A percentile compares a stretch with the other conserved stretches of the same genome.
Conservation (phyloP, 2,888 invertebrate genomes). For the Flexamia atlantica region DNA sequence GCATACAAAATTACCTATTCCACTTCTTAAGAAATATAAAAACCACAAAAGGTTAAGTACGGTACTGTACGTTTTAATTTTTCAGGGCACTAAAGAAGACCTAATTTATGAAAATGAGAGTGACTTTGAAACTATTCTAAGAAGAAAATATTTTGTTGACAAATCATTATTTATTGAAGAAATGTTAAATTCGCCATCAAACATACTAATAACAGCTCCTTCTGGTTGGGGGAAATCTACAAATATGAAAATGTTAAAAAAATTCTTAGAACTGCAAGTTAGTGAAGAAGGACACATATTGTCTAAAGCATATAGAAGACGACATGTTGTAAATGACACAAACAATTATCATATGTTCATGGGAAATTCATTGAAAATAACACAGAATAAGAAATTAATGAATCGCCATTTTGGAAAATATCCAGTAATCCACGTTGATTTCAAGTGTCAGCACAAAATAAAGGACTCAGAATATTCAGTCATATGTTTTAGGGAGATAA, state of each 20-base stretch:
- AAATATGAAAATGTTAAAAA: conserved; percentile 35
- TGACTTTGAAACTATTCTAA: neutral
- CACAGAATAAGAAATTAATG: conserved; percentile 10
- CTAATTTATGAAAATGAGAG: neutral
- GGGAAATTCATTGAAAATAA: conserved; percentile 1
- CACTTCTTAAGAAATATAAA: no score
- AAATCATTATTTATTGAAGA: conserved; percentile 28
- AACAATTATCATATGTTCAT: neutral
- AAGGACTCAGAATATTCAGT: conserved; percentile 44
- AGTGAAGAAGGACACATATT: conserved; percentile 10
- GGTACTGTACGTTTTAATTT: neutral
- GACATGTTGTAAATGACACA: conserved; percentile 27
- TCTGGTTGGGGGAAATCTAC: conserved; percentile 29
- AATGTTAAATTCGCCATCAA: neutral
- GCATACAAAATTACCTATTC: no score
- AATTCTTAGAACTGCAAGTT: conserved; percentile 11
- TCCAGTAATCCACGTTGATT: conserved; percentile 9
- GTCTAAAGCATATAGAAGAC: conserved; percentile 4
- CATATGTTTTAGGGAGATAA: conserved; percentile 34
- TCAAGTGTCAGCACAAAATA: conserved; percentile 42
- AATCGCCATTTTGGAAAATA: conserved; percentile 31
- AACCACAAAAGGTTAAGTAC: no score
- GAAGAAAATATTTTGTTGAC: conserved; percentile 28
- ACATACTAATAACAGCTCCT: conserved; percentile 8
- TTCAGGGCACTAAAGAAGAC: neutral